Conservation (phyloP, 1,140 invertebrate genomes). For the Brachionus plicatilis region DNA sequence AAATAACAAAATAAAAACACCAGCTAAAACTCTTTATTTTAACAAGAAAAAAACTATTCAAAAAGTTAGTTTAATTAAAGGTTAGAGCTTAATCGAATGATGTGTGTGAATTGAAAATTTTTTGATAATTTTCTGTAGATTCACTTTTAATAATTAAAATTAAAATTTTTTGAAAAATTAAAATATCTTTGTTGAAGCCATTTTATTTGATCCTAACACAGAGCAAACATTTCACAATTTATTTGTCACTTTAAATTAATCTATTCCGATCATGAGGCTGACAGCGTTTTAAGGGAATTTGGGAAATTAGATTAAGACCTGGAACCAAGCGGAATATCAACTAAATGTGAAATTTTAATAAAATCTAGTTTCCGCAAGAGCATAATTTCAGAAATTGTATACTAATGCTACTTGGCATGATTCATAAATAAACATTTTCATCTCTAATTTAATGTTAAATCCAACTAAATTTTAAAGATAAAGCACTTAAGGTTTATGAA, state of each 20-base stretch:
- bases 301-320: not conserved
- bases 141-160: too few species aligned
- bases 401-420: not conserved
- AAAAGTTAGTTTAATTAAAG: too few species aligned
- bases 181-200: not conserved
- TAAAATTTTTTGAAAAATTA: not conserved
- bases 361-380: not conserved
- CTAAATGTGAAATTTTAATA: not conserved
- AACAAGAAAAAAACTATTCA: too few species aligned
- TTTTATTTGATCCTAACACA: not conserved
- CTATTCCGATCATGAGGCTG: not conserved
- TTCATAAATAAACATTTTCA: not conserved
- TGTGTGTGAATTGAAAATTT: not conserved
- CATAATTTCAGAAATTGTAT: not conserved
- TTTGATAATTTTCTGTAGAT: too few species aligned
- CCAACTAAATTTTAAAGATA: not conserved
- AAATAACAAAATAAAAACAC: not conserved
- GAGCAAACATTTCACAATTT: not conserved
- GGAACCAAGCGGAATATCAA: not conserved
- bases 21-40: not conserved
- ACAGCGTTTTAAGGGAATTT: not conserved
- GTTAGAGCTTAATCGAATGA: not conserved
- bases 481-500: not conserved
- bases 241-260: not conserved
- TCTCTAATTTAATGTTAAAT: not conserved